phyloP scores from a whole-genome alignment of 2,113 vertebrate species.

The Marmota monax region DNA sequence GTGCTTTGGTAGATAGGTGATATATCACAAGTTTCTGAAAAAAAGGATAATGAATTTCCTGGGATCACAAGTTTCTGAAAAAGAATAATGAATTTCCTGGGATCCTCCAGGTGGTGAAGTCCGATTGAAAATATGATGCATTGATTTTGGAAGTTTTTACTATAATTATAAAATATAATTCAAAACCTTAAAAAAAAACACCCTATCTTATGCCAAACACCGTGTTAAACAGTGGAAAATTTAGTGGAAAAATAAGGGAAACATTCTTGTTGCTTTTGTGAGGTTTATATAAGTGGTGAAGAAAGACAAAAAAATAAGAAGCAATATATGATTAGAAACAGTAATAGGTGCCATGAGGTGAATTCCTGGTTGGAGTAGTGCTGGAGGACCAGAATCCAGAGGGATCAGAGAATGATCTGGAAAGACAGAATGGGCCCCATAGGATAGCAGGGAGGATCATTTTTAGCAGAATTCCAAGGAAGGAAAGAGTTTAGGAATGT shows the following conservation, averaged over 20 bases:
- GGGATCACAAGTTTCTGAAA: background rate
- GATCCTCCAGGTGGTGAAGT: background rate
- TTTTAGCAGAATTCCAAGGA: background rate
- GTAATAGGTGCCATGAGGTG: background rate
- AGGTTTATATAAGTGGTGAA: background rate
- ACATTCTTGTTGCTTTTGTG: background rate
- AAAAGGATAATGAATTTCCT: slow-evolving; percentile 46
- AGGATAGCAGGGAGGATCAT: background rate
- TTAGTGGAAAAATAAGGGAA: slow-evolving; percentile 6
- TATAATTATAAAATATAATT: background rate
- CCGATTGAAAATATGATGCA: background rate
- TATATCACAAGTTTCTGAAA: background rate
- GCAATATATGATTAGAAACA: background rate
- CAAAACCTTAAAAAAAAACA: background rate
- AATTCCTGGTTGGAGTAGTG: background rate
- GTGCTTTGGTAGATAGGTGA: background rate
- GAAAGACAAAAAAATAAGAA: background rate
- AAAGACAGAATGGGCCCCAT: background rate
- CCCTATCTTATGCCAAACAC: background rate
- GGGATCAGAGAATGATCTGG: background rate
- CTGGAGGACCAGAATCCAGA: background rate
- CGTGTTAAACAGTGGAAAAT: background rate
- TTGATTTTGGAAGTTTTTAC: background rate
- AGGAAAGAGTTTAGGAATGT: background rate
- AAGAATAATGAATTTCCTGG: slow-evolving; percentile 1